Percentiles rank a stretch among this genome's conserved stretches.
phyloP scores from a whole-genome alignment of 1,140 invertebrate genomes.

The Nomia melanderi region DNA sequence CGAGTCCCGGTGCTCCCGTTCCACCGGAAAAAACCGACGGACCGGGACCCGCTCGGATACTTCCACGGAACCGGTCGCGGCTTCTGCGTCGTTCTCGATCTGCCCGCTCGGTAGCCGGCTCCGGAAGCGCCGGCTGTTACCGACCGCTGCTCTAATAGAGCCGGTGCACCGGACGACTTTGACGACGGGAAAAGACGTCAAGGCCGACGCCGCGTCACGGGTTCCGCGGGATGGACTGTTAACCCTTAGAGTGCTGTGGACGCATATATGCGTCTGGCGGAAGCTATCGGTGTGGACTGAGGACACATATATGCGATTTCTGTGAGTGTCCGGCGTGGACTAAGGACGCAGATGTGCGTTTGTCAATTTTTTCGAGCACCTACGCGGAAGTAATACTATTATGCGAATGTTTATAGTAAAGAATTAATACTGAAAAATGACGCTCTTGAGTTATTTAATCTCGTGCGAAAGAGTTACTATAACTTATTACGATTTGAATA shows the following conservation, averaged over 20 bases:
- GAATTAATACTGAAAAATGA: no score
- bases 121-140: no score
- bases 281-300: not conserved
- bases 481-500: no score
- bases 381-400: constrained; percentile 16
- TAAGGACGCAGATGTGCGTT: constrained; percentile 8
- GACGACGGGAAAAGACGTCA: constrained; percentile 12
- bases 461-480: no score
- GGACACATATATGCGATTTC: not conserved
- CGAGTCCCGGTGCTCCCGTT: no score
- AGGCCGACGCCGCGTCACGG: constrained; percentile 37
- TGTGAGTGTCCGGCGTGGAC: not conserved
- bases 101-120: not conserved
- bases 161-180: not conserved
- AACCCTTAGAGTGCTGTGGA: no score
- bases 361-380: constrained; percentile 17
- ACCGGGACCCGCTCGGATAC: not conserved
- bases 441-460: no score
- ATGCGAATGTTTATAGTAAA: no score
- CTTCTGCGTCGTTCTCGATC: no score
- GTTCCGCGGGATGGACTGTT: constrained; percentile 1
- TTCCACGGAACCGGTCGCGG: not conserved
- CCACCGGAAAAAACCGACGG: not conserved
- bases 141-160: constrained; percentile 1
- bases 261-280: not conserved